A percentile compares a stretch with the other conserved stretches of the same genome.
phyloP scores from a whole-genome alignment of 2,888 invertebrate genomes.

The Sialis lutaria region DNA sequence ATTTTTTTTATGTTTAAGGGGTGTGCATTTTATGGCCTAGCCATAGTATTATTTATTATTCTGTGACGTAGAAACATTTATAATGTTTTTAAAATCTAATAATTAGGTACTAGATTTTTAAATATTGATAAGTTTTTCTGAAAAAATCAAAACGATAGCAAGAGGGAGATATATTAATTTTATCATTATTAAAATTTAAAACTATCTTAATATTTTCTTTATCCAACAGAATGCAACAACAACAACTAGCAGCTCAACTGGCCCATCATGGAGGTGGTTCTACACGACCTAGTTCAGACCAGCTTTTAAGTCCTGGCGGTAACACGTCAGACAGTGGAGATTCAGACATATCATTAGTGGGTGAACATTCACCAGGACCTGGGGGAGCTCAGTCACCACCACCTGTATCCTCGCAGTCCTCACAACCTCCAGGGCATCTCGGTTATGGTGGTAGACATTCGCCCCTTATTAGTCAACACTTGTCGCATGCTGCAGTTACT shows the following conservation, averaged over 20 bases:
- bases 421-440: neutral
- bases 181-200: too few species aligned
- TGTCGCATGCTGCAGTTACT: neutral
- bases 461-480: neutral
- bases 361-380: constrained; percentile 21
- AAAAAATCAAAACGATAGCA: too few species aligned
- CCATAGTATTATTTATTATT: too few species aligned
- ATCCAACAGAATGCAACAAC: constrained; percentile 27
- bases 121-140: too few species aligned
- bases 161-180: too few species aligned
- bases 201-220: constrained; percentile 5
- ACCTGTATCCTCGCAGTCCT: neutral
- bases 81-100: too few species aligned
- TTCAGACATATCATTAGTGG: constrained; percentile 25
- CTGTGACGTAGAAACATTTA: too few species aligned
- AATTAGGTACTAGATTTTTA: too few species aligned
- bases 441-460: neutral
- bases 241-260: constrained; percentile 23
- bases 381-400: constrained; percentile 2
- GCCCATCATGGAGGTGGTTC: constrained; percentile 21
- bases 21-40: too few species aligned
- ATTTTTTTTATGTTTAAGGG: too few species aligned
- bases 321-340: constrained; percentile 23
- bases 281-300: constrained; percentile 13
- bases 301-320: constrained; percentile 23